phyloP scores from a whole-genome alignment of 1,140 invertebrate species.

The Ylistrum balloti region DNA sequence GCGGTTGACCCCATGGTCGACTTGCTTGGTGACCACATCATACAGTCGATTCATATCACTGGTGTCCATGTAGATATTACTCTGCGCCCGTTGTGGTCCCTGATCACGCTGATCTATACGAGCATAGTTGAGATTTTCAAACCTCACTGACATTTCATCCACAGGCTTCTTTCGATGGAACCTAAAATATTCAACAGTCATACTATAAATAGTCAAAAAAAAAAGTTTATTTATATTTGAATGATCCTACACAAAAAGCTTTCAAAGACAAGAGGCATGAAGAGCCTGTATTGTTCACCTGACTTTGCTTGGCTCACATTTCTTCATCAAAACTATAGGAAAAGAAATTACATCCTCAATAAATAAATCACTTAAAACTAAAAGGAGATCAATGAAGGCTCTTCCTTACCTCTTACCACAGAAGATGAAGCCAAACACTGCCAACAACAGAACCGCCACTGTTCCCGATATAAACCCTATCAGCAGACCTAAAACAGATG shows the following conservation, averaged over 20 bases:
- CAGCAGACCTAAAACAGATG: background rate
- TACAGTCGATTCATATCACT: constrained; percentile 62
- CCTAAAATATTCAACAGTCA: no score
- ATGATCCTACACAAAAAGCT: no score
- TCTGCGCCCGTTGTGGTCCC: background rate
- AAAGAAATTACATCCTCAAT: no score
- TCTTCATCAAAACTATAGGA: no score
- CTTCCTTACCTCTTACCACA: background rate
- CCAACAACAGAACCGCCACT: background rate
- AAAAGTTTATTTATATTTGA: no score
- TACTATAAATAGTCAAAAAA: no score
- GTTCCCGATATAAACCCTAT: constrained; percentile 8
- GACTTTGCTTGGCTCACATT: no score
- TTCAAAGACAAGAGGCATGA: no score
- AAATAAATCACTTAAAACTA: no score
- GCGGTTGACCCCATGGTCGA: constrained; percentile 60
- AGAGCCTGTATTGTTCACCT: no score
- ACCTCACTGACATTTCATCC: constrained; percentile 47
- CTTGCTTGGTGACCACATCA: constrained; percentile 59
- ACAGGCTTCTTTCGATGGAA: constrained; percentile 26
- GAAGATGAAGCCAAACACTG: background rate
- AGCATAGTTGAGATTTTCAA: constrained; percentile 46
- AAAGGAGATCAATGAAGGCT: no score
- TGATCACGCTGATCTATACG: constrained; percentile 22
- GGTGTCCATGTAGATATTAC: constrained; percentile 62